A percentile compares a stretch with the other conserved stretches of the same genome.
Conservation (phyloP, 2,888 invertebrate species). For the Geophilus truncorum region DNA sequence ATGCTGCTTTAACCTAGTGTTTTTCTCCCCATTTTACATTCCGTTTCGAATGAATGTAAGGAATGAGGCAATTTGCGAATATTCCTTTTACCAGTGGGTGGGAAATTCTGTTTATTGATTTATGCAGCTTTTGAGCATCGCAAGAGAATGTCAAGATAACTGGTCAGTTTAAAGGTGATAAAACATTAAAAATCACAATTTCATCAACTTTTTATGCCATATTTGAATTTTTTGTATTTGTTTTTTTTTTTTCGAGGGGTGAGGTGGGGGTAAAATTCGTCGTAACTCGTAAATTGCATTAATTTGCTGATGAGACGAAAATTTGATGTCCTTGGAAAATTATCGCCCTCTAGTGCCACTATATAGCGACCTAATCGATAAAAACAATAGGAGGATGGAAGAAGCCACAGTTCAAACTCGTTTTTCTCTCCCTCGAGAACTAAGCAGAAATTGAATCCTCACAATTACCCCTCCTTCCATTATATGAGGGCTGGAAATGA, state of each 20-base stretch:
- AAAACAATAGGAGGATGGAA: constrained; percentile 27
- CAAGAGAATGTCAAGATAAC: not conserved
- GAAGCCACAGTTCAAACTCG: constrained; percentile 27
- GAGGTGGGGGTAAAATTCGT: not conserved
- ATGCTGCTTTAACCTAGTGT: not conserved
- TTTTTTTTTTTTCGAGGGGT: not conserved
- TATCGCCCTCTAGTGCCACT: constrained; percentile 13
- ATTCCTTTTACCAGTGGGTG: constrained; percentile 22
- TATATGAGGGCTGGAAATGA: constrained; percentile 11
- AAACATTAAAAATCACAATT: too few species aligned
- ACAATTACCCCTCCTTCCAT: constrained; percentile 22
- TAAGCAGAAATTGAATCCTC: constrained; percentile 27
- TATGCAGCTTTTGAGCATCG: not conserved
- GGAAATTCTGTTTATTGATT: constrained; percentile 14
- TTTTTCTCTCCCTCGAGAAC: constrained; percentile 21
- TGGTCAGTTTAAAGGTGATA: not conserved
- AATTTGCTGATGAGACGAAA: too few species aligned
- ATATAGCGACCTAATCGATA: constrained; percentile 3
- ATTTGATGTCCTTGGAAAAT: constrained; percentile 22
- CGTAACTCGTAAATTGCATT: too few species aligned
- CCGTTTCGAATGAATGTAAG: constrained; percentile 2
- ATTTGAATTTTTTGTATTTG: too few species aligned
- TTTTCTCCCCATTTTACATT: not conserved
- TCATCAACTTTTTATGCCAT: too few species aligned
- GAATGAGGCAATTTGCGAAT: constrained; percentile 27